Conservation (phyloP, 2,797 vertebrate genomes). For the Thunnus albacares region DNA sequence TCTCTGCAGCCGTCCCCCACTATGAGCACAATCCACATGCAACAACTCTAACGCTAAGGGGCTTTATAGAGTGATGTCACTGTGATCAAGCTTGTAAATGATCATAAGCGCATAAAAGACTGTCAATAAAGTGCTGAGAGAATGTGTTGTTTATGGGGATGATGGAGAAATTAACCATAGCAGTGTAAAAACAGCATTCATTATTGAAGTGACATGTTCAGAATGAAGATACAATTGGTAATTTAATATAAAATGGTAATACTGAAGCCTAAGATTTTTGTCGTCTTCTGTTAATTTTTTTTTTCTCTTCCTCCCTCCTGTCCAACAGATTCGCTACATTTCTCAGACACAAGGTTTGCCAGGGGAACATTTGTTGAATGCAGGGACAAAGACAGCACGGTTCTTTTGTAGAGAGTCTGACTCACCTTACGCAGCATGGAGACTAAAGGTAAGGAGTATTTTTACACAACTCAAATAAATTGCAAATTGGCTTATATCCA, state of each 20-base stretch:
- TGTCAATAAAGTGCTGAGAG: neutral
- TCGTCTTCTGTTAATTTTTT: neutral
- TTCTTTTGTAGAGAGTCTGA: conserved; percentile 97
- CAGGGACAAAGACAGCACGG: conserved; percentile 95
- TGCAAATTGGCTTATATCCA: neutral
- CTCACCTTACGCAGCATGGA: conserved; percentile 93
- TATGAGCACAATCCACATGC: conserved; percentile 14
- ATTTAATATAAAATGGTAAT: neutral
- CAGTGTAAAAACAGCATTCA: neutral
- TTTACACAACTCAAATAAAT: conserved; percentile 10
- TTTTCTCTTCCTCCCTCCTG: neutral
- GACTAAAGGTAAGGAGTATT: conserved; percentile 91
- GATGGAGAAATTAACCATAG: neutral
- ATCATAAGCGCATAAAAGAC: neutral
- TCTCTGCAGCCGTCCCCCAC: conserved; percentile 19
- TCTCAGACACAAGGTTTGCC: conserved; percentile 99
- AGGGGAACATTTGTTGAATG: conserved; percentile 94
- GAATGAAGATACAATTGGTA: conserved; percentile 2
- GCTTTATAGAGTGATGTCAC: conserved; percentile 15
- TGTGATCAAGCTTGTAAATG: conserved; percentile 29
- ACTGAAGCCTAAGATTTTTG: neutral
- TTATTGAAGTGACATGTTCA: conserved; percentile 4
- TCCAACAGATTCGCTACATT: conserved; percentile 97
- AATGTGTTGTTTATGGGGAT: conserved; percentile 10
- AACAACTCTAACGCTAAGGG: conserved; percentile 1